phyloP scores from a whole-genome alignment of 2,888 invertebrate species.

The Pomacea canaliculata region DNA sequence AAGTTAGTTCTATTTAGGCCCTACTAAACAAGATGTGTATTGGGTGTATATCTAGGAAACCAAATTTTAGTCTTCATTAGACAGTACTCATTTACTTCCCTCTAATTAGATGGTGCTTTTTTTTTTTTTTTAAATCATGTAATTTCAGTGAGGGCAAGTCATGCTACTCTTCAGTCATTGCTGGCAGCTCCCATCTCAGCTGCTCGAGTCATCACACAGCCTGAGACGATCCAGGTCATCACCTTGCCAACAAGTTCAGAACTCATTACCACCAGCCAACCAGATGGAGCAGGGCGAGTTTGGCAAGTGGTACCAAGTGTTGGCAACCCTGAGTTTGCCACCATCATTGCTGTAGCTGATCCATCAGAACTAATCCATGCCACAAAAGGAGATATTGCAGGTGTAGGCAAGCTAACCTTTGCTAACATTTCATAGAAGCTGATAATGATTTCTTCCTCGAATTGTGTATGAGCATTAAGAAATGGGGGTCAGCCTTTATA shows the following conservation, averaged over 20 bases:
- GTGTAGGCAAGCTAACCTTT: constrained; percentile 1
- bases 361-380: constrained; percentile 31
- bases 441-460: too few species aligned
- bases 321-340: constrained; percentile 46
- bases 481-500: too few species aligned
- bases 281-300: constrained; percentile 42
- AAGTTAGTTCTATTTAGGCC: neutral
- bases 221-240: constrained; percentile 59
- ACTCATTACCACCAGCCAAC: constrained; percentile 40
- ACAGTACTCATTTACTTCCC: too few species aligned
- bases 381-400: constrained; percentile 26
- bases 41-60: too few species aligned
- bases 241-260: constrained; percentile 52
- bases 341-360: constrained; percentile 53
- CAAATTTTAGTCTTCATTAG: too few species aligned
- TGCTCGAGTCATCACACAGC: constrained; percentile 41
- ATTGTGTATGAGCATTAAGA: too few species aligned
- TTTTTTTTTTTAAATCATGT: too few species aligned
- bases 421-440: too few species aligned
- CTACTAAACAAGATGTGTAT: too few species aligned
- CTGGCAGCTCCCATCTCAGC: constrained; percentile 49
- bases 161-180: constrained; percentile 58
- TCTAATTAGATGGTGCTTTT: too few species aligned
- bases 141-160: constrained; percentile 29
- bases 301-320: constrained; percentile 56